Evolutionary conservation across 2,113 vertebrate genomes (phyloP).

Genomic region (Patagioenas fasciata): DNA sequence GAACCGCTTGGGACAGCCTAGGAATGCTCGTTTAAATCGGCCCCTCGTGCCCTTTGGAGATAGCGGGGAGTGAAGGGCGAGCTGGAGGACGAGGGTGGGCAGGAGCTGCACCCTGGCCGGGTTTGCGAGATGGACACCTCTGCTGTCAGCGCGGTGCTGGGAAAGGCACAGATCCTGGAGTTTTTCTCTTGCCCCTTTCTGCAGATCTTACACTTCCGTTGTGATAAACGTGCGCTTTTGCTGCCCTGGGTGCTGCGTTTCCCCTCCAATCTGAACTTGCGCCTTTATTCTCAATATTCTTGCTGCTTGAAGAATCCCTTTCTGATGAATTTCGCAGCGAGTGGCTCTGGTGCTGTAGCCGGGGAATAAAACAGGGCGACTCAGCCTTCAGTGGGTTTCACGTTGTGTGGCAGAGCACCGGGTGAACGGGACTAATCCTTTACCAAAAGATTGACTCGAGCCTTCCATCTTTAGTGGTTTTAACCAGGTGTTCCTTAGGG

Average conservation of each 20-base stretch:
- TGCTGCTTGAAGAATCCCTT: neutral
- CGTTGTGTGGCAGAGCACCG: neutral
- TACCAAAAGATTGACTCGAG: neutral
- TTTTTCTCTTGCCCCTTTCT: neutral
- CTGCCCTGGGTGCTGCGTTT: neutral
- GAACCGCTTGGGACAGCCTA: neutral
- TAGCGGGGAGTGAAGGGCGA: neutral
- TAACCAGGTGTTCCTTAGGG: neutral
- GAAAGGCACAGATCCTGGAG: neutral
- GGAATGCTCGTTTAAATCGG: neutral
- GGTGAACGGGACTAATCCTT: neutral
- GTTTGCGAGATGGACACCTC: neutral
- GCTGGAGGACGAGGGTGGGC: neutral
- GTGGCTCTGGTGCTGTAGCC: neutral
- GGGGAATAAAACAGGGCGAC: neutral
- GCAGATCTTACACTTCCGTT: fast-evolving
- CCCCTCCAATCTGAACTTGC: neutral
- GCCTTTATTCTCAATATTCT: neutral
- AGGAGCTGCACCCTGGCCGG: neutral
- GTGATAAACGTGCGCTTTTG: neutral
- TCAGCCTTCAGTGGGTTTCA: neutral
- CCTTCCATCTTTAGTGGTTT: neutral
- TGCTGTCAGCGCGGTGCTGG: fast-evolving
- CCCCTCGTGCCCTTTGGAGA: neutral
- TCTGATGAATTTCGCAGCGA: neutral